Conservation (phyloP, 2,888 invertebrate species). For the Koerneria pararmatus region DNA sequence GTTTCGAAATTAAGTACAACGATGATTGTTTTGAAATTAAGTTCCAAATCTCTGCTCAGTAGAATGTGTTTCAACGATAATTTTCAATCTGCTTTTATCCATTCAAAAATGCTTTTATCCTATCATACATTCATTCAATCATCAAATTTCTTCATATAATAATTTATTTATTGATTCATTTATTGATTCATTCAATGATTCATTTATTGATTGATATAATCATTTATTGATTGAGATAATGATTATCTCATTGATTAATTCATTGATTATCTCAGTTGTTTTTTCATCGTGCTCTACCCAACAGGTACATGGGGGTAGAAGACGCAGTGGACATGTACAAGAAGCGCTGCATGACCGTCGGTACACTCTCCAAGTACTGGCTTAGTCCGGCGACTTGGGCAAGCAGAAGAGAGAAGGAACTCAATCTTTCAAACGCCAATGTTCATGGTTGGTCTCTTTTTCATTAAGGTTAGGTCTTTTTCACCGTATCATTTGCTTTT, state of each 20-base stretch:
- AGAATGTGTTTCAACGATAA: too few relatives aligned
- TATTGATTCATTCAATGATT: background rate
- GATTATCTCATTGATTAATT: background rate
- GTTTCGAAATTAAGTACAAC: too few relatives aligned
- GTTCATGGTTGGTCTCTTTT: constrained; percentile 28
- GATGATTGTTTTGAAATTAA: too few relatives aligned
- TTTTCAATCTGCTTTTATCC: too few relatives aligned
- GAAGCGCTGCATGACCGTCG: constrained; percentile 58
- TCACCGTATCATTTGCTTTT: too few relatives aligned
- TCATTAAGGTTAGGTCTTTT: too few relatives aligned
- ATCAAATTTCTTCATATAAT: too few relatives aligned
- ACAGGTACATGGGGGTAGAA: constrained; percentile 56
- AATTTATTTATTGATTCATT: background rate
- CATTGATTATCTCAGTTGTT: background rate
- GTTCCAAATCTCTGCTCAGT: too few relatives aligned
- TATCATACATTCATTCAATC: too few relatives aligned
- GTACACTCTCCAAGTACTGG: constrained; percentile 58
- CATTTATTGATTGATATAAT: background rate
- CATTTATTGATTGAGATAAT: background rate
- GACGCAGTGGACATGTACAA: constrained; percentile 59
- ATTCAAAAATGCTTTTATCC: too few relatives aligned
- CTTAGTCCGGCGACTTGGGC: constrained; percentile 53
- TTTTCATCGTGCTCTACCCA: background rate
- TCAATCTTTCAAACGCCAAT: constrained; percentile 43
- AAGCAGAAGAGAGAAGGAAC: constrained; percentile 49